Base-by-base conservation (phyloP, 2,888 invertebrate genomes). In the Drosophila limbata region DNA sequence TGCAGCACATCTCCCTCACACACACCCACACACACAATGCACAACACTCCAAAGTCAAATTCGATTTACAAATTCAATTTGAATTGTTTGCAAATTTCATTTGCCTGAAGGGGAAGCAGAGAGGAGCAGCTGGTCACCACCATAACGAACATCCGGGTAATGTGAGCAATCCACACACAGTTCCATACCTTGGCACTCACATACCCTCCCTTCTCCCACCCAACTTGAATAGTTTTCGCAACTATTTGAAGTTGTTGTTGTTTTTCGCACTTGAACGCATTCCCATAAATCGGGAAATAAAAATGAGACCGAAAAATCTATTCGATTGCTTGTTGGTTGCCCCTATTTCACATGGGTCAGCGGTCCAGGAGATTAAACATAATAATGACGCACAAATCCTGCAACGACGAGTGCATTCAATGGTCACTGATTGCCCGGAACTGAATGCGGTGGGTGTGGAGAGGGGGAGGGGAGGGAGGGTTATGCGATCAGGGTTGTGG, bases 271-370 rank as follows among this genome's bases (percentile, higher is more conserved):
- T 89, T 70, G 88, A 89, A 73, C 71, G 86, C 71, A 79, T 67
- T 51, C 35, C 56, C 33, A 56, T 69, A 73, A 53, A 25, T 39
- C 17, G 15, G 4, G 15, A 47, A 44, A 35, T n/a, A 11, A 6
- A 21, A 25, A 5, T 25, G 42, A 45, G 60, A 47, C 45, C 17
- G 31, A 63, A 52, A 65, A 79, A 66, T 64, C 70, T 67, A 61
- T 84, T 66, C 53, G 51, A 52, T 79, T 82, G 89, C 84, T 75
- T 85, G 84, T 79, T 70, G 75, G 73, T 60, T 74, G 90, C 85
- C 88, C 90, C 88, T 89, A 88, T 89, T 85, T 88, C 84, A 87
- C 84, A 84, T 86, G 88, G 88, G 79, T 78, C 87, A 80, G 50
- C 74, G 73, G 55, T 79, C 51, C 68, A 57, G 53, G 63, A 74